Evolutionary conservation across 2,797 vertebrate genomes (phyloP), one percentile per base, ranked within the genome.

Genomic region (Argyrosomus regius): DNA sequence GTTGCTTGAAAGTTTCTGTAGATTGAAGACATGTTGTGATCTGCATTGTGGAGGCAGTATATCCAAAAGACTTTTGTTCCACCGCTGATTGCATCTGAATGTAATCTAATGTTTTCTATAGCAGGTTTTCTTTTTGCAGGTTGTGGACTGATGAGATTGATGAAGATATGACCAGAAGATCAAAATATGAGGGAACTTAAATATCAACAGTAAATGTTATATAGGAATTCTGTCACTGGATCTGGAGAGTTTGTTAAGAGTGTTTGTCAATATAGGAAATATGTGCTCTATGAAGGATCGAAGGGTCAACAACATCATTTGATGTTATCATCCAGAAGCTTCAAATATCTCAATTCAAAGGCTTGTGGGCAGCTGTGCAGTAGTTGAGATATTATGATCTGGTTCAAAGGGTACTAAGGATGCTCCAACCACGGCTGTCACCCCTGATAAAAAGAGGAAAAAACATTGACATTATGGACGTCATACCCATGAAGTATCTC

Each of bases 1-100:
- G 75, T 73, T 77, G 62, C 50, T 80, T 46, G 3, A 82, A 82
- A 52, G 28, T 68, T 80, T 81, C 12, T 48, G 16, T 22, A 49
- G 18, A 56, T 70, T 68, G 35, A 59, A 72, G 41, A 52, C 62
- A 75, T 5, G 24, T 41, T 66, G 69, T 3, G 0, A 35, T 81
- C 20, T 4, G 1, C 14, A 64, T 22, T 0, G 45, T 54, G 35
- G 41, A 63, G 62, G 28, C 16, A 41, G 3, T 22, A 16, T 39
- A 20, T 9, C 13, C 43, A 77, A 64, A 57, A 50, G 0, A 5
- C 8, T 1, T 26, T 70, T 61, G 62, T 78, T 52, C 1, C 10
- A 28, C 18, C 35, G 7, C 18, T 13, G 48, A 45, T 35, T 35
- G 59, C 26, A 22, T 60, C 75, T 50, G 6, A 53, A 66, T 22